These are phyloP conservation scores for Delia radicum DNA, from an alignment of 1,140 invertebrate species.

Conservation along the genomic window DNA sequence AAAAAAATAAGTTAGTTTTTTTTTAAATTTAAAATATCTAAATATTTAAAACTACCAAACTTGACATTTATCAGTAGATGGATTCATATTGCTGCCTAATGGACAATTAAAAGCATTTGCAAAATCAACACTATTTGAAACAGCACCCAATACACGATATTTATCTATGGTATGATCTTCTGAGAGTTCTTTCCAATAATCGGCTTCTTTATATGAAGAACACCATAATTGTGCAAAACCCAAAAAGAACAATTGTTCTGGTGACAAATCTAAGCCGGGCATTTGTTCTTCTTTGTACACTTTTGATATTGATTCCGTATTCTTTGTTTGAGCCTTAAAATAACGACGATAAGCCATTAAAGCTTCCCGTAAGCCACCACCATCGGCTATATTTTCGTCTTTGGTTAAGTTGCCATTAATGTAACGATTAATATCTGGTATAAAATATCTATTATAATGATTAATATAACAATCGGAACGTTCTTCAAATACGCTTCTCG, in stretches of 20 bases:
- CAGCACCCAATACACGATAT: constrained; percentile 65
- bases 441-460: constrained; percentile 61
- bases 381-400: constrained; percentile 74
- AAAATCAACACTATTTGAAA: constrained; percentile 69
- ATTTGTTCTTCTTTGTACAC: constrained; percentile 63
- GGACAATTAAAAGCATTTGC: constrained; percentile 66
- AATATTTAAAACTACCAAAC: constrained; percentile 44
- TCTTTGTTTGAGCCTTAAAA: constrained; percentile 54
- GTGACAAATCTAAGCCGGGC: constrained; percentile 79
- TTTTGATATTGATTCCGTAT: constrained; percentile 52
- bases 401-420: constrained; percentile 65
- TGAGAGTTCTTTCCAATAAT: constrained; percentile 45
- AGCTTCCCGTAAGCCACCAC: constrained; percentile 86
- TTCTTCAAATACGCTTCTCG: constrained; percentile 34
- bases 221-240: constrained; percentile 77
- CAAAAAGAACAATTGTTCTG: constrained; percentile 86
- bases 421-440: constrained; percentile 58
- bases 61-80: constrained; percentile 55
- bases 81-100: constrained; percentile 63
- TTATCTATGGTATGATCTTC: constrained; percentile 45
- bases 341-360: constrained; percentile 73
- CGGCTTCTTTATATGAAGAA: constrained; percentile 39
- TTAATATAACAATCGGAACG: constrained; percentile 73
- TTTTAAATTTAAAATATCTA: no score
- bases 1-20: no score